Evolutionary conservation across 1,140 invertebrate genomes (phyloP).

Genomic region (Protaetia brevitarsis): DNA sequence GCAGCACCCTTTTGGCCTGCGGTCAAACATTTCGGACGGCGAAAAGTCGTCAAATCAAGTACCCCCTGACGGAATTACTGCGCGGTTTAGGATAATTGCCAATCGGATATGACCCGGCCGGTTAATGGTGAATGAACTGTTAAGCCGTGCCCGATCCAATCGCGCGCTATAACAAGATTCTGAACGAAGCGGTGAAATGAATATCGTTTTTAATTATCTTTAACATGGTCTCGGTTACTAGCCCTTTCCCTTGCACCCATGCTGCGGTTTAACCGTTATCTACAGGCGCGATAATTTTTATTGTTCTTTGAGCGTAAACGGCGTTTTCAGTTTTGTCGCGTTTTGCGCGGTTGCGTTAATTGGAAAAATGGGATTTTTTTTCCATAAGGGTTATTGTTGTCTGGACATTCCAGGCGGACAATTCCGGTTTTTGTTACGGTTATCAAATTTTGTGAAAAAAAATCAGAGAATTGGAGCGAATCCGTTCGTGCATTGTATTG

Average conservation of each 20-base stretch:
- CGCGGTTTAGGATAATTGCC: slow-evolving; percentile 7
- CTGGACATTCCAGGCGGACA: too few species aligned
- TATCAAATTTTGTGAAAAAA: too few species aligned
- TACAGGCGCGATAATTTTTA: neutral
- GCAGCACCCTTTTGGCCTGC: neutral
- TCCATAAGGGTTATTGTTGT: too few species aligned
- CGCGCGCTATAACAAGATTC: neutral
- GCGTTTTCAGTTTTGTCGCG: neutral
- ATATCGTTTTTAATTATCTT: slow-evolving; percentile 13
- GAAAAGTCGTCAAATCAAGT: neutral
- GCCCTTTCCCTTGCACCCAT: too few species aligned
- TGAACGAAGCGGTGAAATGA: neutral
- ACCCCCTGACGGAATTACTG: neutral
- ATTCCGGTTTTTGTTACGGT: too few species aligned
- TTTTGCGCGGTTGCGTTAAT: slow-evolving; percentile 4
- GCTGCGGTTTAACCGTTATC: too few species aligned
- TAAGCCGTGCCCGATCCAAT: neutral
- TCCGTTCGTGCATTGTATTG: too few species aligned
- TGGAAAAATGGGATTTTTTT: neutral
- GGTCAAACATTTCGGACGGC: neutral
- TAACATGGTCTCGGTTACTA: neutral
- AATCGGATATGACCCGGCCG: neutral
- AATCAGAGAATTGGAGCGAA: too few species aligned
- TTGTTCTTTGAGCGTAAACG: neutral
- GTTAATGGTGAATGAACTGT: slow-evolving; percentile 8